phyloP scores from a whole-genome alignment of 2,888 invertebrate species.

The Agonopterix alstromeriana region DNA sequence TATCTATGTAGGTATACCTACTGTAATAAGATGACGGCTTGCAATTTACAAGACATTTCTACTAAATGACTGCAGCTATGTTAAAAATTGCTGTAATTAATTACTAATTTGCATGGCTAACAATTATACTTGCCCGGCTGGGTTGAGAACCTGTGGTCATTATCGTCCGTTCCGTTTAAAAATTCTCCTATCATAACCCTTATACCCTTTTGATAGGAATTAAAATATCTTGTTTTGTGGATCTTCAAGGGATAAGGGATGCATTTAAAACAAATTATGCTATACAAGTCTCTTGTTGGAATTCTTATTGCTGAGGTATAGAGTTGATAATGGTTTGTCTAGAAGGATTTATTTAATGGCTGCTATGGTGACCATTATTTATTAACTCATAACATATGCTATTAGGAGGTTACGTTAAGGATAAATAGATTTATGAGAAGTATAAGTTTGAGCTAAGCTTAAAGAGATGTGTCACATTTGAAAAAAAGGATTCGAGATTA shows the following conservation, averaged over 20 bases:
- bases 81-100: neutral
- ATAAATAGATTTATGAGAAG: neutral
- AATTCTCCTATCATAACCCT: too few relatives aligned
- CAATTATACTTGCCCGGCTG: neutral
- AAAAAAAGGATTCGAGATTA: too few relatives aligned
- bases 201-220: too few relatives aligned
- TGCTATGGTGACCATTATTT: slow-evolving; percentile 11
- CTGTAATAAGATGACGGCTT: neutral
- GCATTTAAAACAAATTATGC: neutral
- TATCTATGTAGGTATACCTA: too few relatives aligned
- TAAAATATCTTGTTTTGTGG: too few relatives aligned
- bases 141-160: neutral
- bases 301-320: neutral
- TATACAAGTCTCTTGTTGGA: too few relatives aligned
- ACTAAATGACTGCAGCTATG: too few relatives aligned
- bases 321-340: too few relatives aligned
- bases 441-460: too few relatives aligned
- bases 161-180: neutral
- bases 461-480: too few relatives aligned
- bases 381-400: slow-evolving; percentile 15
- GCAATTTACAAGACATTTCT: neutral
- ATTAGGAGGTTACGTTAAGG: slow-evolving; percentile 6
- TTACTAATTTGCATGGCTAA: neutral
- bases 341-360: slow-evolving; percentile 9
- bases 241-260: neutral